Evolutionary conservation across 2,888 invertebrate species (phyloP), one percentile per base, ranked within the genome.

Genomic region (Metopia argyrocephala): DNA sequence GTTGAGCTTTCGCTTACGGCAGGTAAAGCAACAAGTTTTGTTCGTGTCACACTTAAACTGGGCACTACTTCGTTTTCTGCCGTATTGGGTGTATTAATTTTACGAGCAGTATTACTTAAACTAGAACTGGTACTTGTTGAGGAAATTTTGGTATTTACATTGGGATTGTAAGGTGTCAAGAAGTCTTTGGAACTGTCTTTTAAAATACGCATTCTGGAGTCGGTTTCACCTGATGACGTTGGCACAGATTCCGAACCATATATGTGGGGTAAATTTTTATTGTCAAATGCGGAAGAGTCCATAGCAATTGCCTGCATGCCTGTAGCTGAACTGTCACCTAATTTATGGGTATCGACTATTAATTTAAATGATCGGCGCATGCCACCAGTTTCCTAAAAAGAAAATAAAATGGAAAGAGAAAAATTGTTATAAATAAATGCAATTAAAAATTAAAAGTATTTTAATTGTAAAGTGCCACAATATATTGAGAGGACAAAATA

Each of bases 301-400:
- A 87, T 83, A 7, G 85, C 84, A 31, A 86, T 85, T 5, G 86
- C 84, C 74, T 86, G 86, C 66, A 86, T 74, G 52, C 86, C 85
- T 3, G 85, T 85, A 2, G 84, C 85, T 1, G 85, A 84, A 69
- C 84, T 84, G 52, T 86, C 86, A 66, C 85, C 86, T 9, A 87
- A 74, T 79, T 86, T 87, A 68, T 86, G 85, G 4, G 86, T 87
- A 79, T 87, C 87, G 15, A 87, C 86, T 79, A 87, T 86, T 23
- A 87, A 82, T 79, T 87, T 86, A 78, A 84, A 86, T 21, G 87
- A 87, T 80, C 87, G 84, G 12, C 87, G 86, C 87, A 87, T 87
- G 59, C 86, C 86, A 75, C 87, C 87, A 59, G 86, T 87, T 83
- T 87, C 86, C 87, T 87, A 70, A 6, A 85, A 83, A 38, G 1